Base-by-base conservation (phyloP, 2,888 invertebrate genomes). In the Eupithecia abbreviata region DNA sequence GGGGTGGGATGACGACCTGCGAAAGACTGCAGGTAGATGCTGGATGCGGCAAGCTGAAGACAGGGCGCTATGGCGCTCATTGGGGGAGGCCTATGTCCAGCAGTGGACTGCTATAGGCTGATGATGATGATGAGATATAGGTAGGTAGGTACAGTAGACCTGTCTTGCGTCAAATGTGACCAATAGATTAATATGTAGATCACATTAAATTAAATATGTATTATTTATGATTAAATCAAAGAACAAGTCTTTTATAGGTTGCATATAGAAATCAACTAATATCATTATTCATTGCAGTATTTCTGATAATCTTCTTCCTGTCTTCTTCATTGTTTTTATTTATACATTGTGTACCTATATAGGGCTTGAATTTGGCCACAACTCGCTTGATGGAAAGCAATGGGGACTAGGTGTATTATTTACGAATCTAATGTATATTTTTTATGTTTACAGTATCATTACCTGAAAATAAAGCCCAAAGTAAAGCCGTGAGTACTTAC, bases 381-480 rank as follows among this genome's bases (percentile, higher is more conserved):
- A 51, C 51, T 51, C 15, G 15, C 51, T n/a, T n/a, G n/a, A 51
- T 15, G 6, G 51, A n/a, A 55, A 55, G 55, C 55, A 58, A 18
- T n/a, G 3, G n/a, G n/a, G n/a, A 7, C 55, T 55, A 13, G 51
- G 45, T 45, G 10, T n/a, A 0, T 58, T 9, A n/a, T 2, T 55
- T n/a, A 55, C 55, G n/a, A 51, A 6, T n/a, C 43, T 42, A 9
- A 43, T 45, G n/a, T 3, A 45, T 47, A 66, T 67, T 42, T 68
- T 69, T 71, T 10, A 7, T 18, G 2, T 18, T 76, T 76, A 45
- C 73, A 76, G 76, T 71, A 7, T 67, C 70, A 2, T 18, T 66
- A 47, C 45, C 76, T 30, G 30, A 73, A 55, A 49, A 30, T 65
- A 74, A 7, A 66, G 65, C 71, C 30, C 13, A 67, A 30, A 18